Evolutionary conservation across 2,797 vertebrate species (phyloP), one percentile per base, ranked within the genome.

Genomic region (Geotrypetes seraphini): DNA sequence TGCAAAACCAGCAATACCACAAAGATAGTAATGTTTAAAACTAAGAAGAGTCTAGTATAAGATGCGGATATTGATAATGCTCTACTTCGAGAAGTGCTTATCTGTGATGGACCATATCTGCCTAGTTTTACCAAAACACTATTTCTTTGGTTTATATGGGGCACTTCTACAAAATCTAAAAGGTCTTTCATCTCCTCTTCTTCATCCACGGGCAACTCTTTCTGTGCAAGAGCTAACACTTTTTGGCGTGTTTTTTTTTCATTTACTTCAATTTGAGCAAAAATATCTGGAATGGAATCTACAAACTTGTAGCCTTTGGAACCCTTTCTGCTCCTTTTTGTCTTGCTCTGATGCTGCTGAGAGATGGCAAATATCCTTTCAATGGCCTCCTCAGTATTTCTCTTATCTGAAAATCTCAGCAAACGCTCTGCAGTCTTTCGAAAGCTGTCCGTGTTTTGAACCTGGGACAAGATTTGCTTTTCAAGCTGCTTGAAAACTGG

Each of bases 401-500:
- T 92, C 53, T 92, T 96, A 68, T 93, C 92, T 0, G 88, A 87
- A 63, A 89, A 92, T 35, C 88, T 84, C 14, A 95, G 74, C 23
- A 96, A 77, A 20, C 86, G 90, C 59, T 95, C 92, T 1, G 89
- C 90, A 1, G 87, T 92, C 69, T 90, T 92, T 19, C 83, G 70
- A 44, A 99, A 94, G 60, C 79, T 81, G 22, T 84, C 91, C 0
- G 85, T 87, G 61, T 96, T 96, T 15, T 86, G 85, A 12, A 92
- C 89, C 9, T 74, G 81, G 11, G 89, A 89, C 5, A 96, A 72
- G 43, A 96, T 91, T 65, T 92, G 88, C 43, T 89, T 88, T 66
- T 97, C 90, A 37, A 96, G 85, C 60, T 91, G 85, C 71, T 95
- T 93, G 60, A 97, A 97, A 44, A 99, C 86, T 0, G 93, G 93